phyloP scores from a whole-genome alignment of 2,888 invertebrate species.

The Beris morrisii region DNA sequence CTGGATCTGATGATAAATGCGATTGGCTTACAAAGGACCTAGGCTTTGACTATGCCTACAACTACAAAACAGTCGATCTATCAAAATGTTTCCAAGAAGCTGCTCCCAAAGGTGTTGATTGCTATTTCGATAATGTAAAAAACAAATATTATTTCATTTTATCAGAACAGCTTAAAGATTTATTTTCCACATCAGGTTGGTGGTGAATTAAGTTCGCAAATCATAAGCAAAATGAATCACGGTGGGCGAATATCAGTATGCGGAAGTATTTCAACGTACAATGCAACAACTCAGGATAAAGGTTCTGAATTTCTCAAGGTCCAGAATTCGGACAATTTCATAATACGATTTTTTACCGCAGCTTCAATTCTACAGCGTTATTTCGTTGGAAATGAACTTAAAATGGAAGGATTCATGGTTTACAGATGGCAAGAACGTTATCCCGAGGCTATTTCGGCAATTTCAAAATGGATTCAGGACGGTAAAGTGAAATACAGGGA shows the following conservation, averaged over 20 bases:
- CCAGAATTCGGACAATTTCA: not conserved
- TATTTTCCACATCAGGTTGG: slow-evolving; percentile 57
- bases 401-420: slow-evolving; percentile 60
- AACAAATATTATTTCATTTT: not conserved
- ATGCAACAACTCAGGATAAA: slow-evolving; percentile 52
- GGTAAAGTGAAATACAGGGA: slow-evolving; percentile 72
- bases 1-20: slow-evolving; percentile 71
- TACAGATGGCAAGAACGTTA: slow-evolving; percentile 63
- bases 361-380: slow-evolving; percentile 58
- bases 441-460: slow-evolving; percentile 65
- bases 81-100: slow-evolving; percentile 60
- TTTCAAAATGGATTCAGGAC: slow-evolving; percentile 66
- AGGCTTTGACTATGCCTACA: slow-evolving; percentile 69
- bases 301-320: not conserved
- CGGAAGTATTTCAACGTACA: slow-evolving; percentile 68
- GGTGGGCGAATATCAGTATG: slow-evolving; percentile 66
- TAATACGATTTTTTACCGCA: slow-evolving; percentile 7
- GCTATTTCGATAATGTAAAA: slow-evolving; percentile 74
- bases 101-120: slow-evolving; percentile 73
- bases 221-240: slow-evolving; percentile 65
- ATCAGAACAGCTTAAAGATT: too few relatives aligned
- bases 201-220: slow-evolving; percentile 63
- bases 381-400: slow-evolving; percentile 62
- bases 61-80: slow-evolving; percentile 68
- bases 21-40: slow-evolving; percentile 66